phyloP scores from a whole-genome alignment of 2,797 vertebrate genomes.

The Rhincodon typus region DNA sequence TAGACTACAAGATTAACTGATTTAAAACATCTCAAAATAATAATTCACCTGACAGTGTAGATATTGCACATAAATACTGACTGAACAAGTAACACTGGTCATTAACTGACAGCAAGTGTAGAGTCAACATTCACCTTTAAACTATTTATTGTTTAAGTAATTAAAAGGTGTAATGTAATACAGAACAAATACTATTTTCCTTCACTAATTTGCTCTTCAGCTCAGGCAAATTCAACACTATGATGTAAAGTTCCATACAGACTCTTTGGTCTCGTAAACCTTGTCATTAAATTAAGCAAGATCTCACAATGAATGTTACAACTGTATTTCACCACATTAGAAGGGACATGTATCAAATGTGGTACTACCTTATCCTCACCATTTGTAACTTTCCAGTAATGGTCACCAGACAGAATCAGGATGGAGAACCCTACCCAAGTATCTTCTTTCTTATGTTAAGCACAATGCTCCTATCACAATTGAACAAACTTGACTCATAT shows the following conservation, averaged over 20 bases:
- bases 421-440: not conserved
- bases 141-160: not conserved
- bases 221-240: not conserved
- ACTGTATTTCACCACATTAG: not conserved
- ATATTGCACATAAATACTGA: not conserved
- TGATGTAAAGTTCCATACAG: not conserved
- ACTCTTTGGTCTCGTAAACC: not conserved
- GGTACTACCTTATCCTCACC: not conserved
- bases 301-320: not conserved
- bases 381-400: not conserved
- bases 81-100: not conserved
- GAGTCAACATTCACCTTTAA: slow-evolving; percentile 8
- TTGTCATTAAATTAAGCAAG: not conserved
- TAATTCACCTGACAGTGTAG: too few relatives aligned
- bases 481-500: not conserved
- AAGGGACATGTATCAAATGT: not conserved
- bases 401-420: not conserved
- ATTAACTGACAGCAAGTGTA: not conserved
- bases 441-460: not conserved
- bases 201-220: not conserved
- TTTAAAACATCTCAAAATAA: slow-evolving; percentile 24
- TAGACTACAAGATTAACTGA: not conserved
- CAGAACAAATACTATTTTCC: not conserved
- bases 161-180: not conserved
- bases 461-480: not conserved